Conservation (phyloP, 2,797 vertebrate genomes). For the Myripristis murdjan region DNA sequence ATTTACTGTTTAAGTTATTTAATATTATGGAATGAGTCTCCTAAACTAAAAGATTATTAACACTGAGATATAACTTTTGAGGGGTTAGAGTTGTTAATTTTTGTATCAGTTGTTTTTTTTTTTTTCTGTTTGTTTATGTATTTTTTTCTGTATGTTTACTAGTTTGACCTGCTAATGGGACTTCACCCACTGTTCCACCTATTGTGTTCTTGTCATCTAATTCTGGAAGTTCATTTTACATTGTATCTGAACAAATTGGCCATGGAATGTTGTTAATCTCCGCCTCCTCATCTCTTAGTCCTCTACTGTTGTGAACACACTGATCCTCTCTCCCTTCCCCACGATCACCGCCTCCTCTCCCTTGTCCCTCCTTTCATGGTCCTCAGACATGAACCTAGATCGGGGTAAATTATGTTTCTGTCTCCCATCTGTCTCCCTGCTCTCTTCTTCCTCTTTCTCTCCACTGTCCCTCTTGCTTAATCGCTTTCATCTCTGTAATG, state of each 20-base stretch:
- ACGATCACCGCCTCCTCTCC: conserved; percentile 86
- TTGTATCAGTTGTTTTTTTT: conserved; percentile 21
- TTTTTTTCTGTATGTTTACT: conserved; percentile 47
- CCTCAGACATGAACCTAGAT: conserved; percentile 94
- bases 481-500: conserved; percentile 65
- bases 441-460: conserved; percentile 56
- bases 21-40: conserved; percentile 55
- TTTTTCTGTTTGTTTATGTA: no score
- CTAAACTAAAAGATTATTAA: conserved; percentile 76
- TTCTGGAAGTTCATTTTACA: conserved; percentile 65
- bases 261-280: conserved; percentile 81
- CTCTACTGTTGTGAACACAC: conserved; percentile 83
- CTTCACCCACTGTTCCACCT: conserved; percentile 44
- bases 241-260: conserved; percentile 66
- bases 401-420: conserved; percentile 93
- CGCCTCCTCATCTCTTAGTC: conserved; percentile 82
- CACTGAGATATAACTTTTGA: conserved; percentile 45
- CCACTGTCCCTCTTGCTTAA: conserved; percentile 62
- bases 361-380: conserved; percentile 84
- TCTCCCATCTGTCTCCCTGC: conserved; percentile 74
- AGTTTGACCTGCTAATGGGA: conserved; percentile 52
- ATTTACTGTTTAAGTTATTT: conserved; percentile 26
- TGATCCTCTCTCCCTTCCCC: conserved; percentile 83
- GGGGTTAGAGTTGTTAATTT: conserved; percentile 22
- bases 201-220: conserved; percentile 58